These are phyloP conservation scores for Paradisaea rubra DNA, from an alignment of 2,113 vertebrate genomes.

Conservation along the genomic window DNA sequence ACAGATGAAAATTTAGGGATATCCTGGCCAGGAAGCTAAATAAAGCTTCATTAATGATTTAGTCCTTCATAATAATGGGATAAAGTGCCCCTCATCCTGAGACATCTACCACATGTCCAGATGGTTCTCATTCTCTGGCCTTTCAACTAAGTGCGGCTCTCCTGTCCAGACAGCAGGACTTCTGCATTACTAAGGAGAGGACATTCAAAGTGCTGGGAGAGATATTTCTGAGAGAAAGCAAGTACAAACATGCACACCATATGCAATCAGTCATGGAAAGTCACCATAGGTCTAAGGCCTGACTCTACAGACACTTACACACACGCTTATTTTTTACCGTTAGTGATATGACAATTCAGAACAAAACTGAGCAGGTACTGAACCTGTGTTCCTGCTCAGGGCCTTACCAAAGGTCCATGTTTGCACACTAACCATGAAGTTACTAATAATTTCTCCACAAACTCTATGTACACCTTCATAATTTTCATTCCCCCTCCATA, in stretches of 20 bases:
- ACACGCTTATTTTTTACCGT: not conserved
- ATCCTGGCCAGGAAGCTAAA: not conserved
- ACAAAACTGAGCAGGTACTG: not conserved
- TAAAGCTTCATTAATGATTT: not conserved
- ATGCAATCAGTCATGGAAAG: not conserved
- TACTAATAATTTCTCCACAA: not conserved
- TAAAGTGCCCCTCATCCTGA: not conserved
- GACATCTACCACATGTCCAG: not conserved
- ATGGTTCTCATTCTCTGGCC: not conserved
- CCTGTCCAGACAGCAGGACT: not conserved
- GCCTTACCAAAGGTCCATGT: not conserved
- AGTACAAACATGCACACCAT: not conserved
- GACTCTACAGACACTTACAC: not conserved
- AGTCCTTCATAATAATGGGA: not conserved
- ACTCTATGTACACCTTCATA: not conserved
- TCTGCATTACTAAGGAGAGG: not conserved
- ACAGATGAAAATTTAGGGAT: not conserved
- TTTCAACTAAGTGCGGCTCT: rapidly evolving
- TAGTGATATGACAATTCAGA: not conserved
- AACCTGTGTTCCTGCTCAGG: not conserved
- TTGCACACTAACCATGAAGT: not conserved
- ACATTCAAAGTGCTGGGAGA: not conserved
- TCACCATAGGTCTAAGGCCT: not conserved
- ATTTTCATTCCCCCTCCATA: not conserved
- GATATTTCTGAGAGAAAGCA: not conserved